Conservation (phyloP, 2,888 invertebrate species). For the Eupithecia subfuscata region DNA sequence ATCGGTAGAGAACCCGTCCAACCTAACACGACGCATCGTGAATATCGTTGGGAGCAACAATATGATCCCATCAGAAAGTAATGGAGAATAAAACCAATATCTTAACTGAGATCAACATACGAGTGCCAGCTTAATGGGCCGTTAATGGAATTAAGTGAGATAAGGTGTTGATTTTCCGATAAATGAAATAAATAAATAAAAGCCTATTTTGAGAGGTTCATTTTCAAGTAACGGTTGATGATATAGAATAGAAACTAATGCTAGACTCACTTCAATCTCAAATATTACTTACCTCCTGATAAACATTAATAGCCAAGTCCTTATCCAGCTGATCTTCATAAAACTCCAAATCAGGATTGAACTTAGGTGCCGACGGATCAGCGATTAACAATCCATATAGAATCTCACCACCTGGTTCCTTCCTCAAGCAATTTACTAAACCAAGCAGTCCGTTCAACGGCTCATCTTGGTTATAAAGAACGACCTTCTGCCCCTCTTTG, state of each 20-base stretch:
- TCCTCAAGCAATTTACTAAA: constrained; percentile 93
- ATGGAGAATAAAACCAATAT: neutral
- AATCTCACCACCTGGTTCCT: constrained; percentile 89
- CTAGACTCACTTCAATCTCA: neutral
- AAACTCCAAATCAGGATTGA: constrained; percentile 85
- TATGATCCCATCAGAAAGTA: neutral
- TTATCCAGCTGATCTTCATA: constrained; percentile 87
- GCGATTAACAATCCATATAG: constrained; percentile 86
- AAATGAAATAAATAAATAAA: too few species aligned
- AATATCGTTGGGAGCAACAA: neutral
- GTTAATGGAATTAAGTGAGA: too few species aligned
- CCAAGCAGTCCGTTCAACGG: constrained; percentile 92
- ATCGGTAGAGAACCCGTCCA: neutral
- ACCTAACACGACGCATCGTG: neutral
- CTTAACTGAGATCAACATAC: neutral
- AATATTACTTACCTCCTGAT: constrained; percentile 78
- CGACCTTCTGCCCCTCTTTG: constrained; percentile 78
- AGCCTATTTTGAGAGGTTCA: neutral
- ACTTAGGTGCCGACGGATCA: constrained; percentile 86
- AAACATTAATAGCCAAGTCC: constrained; percentile 92
- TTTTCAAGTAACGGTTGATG: neutral
- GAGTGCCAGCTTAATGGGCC: too few species aligned
- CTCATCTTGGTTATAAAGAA: constrained; percentile 88
- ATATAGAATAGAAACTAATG: neutral
- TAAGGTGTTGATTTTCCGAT: too few species aligned